Evolutionary conservation across 2,797 vertebrate genomes (phyloP), one percentile per base, ranked within the genome.

Genomic region (Enteromius mattozi): DNA sequence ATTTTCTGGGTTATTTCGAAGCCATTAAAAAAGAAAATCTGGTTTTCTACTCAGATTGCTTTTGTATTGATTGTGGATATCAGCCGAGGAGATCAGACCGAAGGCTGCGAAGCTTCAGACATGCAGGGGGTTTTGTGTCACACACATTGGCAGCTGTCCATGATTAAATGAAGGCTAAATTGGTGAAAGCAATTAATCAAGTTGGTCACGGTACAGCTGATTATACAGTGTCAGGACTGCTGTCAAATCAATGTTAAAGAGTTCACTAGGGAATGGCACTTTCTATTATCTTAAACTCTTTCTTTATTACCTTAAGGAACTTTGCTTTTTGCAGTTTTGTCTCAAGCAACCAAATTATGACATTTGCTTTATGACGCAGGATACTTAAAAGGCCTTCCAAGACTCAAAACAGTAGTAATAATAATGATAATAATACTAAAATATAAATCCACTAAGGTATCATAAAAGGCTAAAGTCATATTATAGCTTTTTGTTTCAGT

Each of bases 121-220:
- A 13, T 6, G 27, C 65, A 3, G 16, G 37, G 42, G 59, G 19
- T 63, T 59, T 33, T 30, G 14, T 42, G 9, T 49, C 65, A 54
- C 42, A 37, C 24, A 74, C 16, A 37, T 37, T 79, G 85, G 85
- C 82, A 82, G 78, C 56, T 80, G 65, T 77, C 81, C 77, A 83
- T 86, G 59, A 88, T 86, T 84, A 88, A 86, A 84, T 86, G 68
- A 84, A 84, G 8, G 76, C 75, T 83, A 45, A 37, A 85, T 85
- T 80, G 24, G 71, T 80, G 45, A 77, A 71, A 51, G 13, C 45
- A 72, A 76, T 86, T 71, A 85, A 78, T 71, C 27, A 21, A 16
- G 66, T 80, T 78, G 47, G 45, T 75, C 47, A 82, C 19, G 17
- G 35, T 63, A 24, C 49, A 19, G 49, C 83, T 66, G 40, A 61